Percentiles rank a stretch among this genome's conserved stretches.
Evolutionary conservation across 2,113 vertebrate genomes (phyloP).

Genomic region (Merops nubicus): DNA sequence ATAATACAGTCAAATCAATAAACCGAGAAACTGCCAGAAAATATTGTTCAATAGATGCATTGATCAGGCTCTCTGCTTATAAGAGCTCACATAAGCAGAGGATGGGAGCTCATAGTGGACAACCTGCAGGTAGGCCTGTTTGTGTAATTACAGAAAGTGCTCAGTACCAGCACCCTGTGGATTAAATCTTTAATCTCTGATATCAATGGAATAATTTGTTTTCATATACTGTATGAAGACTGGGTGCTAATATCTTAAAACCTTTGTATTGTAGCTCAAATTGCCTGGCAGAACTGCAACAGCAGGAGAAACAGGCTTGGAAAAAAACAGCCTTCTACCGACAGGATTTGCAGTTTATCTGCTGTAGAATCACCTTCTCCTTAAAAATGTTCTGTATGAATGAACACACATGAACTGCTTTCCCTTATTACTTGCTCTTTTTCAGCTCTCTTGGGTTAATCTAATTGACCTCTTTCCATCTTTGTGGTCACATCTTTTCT

Average conservation of each 20-base stretch:
- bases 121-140: background rate
- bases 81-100: background rate
- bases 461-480: background rate
- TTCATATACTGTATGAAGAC: background rate
- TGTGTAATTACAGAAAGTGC: background rate
- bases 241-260: background rate
- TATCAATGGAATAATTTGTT: background rate
- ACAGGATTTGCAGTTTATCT: background rate
- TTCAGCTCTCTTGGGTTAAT: background rate
- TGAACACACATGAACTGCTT: background rate
- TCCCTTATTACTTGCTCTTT: background rate
- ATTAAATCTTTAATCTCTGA: background rate
- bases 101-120: fast-evolving
- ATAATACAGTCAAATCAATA: background rate
- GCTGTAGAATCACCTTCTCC: background rate
- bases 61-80: background rate
- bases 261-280: background rate
- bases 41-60: background rate
- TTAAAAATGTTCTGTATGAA: background rate
- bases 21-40: background rate
- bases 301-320: background rate
- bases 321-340: background rate
- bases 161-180: background rate
- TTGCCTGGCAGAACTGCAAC: background rate
- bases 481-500: background rate